Evolutionary conservation across 2,797 vertebrate genomes (phyloP), one percentile per base, ranked within the genome.

Genomic region (Gallirallus australis): DNA sequence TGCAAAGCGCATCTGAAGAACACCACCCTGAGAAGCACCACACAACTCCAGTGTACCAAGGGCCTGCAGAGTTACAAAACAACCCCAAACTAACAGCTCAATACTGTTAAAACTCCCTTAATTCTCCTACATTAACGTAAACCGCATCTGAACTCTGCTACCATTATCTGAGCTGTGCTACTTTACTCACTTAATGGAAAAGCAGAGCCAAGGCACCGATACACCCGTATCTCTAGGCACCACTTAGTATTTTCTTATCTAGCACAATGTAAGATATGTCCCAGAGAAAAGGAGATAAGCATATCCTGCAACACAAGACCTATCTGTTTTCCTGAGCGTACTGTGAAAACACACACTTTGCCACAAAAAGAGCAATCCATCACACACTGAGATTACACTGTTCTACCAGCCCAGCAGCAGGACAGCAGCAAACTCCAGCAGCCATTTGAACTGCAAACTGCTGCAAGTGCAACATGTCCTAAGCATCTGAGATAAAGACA

Each of bases 201-300:
- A 73, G 83, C 63, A 52, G 30, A 82, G 82, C 60, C 1, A 0
- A 84, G 39, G 63, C 59, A 79, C 70, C 66, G 82, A 6, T 5
- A 27, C 13, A 13, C 16, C 50, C 25, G 0, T 77, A 93, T 80
- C 89, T 94, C 48, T 12, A 73, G 68, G 75, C 78, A 80, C 53
- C 93, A 87, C 64, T 59, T 52, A 89, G 70, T 31, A 68, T 42
- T 86, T 45, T 53, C 80, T 76, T 93, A 94, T 95, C 95, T 60
- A 33, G 52, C 21, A 66, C 61, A 54, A 65, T 5, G 40, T 60
- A 72, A 90, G 92, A 79, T 78, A 76, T 1, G 54, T 59, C 66
- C 39, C 83, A 86, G 63, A 54, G 54, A 47, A 79, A 19, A 47
- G 31, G 21, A 91, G 88, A 95, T 63, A 93, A 94, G 78, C 71